A percentile compares a stretch with the other conserved stretches of the same genome.
Conservation (phyloP, 2,888 invertebrate genomes). For the Dicycla oo region DNA sequence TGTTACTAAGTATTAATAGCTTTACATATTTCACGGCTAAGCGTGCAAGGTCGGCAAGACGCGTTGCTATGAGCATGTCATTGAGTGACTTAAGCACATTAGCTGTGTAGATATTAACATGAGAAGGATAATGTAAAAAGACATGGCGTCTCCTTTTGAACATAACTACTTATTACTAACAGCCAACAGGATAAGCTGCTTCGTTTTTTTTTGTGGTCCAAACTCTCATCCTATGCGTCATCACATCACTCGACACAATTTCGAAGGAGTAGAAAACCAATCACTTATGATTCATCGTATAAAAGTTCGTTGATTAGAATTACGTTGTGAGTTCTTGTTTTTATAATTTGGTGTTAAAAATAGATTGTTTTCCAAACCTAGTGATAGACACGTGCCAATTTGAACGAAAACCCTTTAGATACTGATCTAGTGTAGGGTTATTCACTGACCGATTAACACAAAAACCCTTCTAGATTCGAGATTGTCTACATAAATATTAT, state of each 20-base stretch:
- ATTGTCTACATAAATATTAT: conserved; percentile 51
- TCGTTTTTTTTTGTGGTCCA: conserved; percentile 53
- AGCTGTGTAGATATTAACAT: conserved; percentile 34
- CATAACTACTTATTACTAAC: conserved; percentile 40
- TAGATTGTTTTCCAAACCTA: conserved; percentile 37
- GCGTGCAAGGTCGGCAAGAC: conserved; percentile 64
- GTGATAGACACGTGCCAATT: conserved; percentile 54
- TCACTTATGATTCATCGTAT: conserved; percentile 62
- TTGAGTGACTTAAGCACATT: conserved; percentile 64
- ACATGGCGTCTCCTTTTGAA: conserved; percentile 32
- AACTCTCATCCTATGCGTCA: conserved; percentile 49
- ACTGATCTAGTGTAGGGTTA: conserved; percentile 50
- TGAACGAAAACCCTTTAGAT: conserved; percentile 53
- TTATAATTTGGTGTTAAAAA: conserved; percentile 48
- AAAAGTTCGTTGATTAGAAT: conserved; percentile 57
- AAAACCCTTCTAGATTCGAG: conserved; percentile 51
- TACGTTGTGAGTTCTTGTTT: conserved; percentile 31
- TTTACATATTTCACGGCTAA: conserved; percentile 66
- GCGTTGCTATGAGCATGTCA: conserved; percentile 52
- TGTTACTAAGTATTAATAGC: conserved; percentile 58
- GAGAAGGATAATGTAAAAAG: conserved; percentile 38
- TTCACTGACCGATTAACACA: conserved; percentile 57
- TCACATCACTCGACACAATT: conserved; percentile 49
- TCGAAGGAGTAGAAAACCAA: conserved; percentile 58
- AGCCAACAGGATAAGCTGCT: conserved; percentile 56